These are phyloP conservation scores for Deroptyus accipitrinus DNA, from an alignment of 2,113 vertebrate genomes.

Conservation along the genomic window DNA sequence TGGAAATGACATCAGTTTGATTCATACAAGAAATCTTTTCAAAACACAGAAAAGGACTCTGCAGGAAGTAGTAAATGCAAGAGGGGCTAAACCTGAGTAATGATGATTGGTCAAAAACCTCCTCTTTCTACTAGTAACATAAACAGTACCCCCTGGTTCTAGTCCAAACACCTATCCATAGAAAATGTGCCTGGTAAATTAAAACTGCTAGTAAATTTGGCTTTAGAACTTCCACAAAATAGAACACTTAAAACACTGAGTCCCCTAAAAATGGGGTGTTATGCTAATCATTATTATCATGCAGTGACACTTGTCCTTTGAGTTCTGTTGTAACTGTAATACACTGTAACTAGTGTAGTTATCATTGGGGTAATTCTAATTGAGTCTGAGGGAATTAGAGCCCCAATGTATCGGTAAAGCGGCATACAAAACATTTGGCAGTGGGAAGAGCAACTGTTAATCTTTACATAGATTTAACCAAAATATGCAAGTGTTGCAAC, in stretches of 20 bases:
- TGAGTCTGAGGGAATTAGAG: background rate
- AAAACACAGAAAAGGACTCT: background rate
- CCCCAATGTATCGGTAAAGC: background rate
- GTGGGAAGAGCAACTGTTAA: background rate
- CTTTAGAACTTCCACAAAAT: background rate
- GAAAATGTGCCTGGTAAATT: background rate
- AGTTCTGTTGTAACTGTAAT: background rate
- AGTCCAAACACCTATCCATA: background rate
- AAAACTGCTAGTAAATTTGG: background rate
- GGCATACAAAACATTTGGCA: background rate
- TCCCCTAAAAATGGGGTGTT: background rate
- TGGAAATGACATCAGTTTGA: background rate
- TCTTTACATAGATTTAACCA: background rate
- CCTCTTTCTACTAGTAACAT: background rate
- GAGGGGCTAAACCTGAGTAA: background rate
- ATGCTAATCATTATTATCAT: background rate
- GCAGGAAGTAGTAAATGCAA: background rate
- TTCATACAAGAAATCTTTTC: background rate
- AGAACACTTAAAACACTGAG: background rate
- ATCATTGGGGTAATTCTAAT: background rate
- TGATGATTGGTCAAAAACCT: background rate
- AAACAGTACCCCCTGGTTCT: background rate
- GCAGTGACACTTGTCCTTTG: background rate
- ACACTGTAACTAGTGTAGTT: background rate
- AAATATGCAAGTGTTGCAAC: background rate